Base-by-base conservation (phyloP, 2,888 invertebrate genomes). In the Sinelater perroti region DNA sequence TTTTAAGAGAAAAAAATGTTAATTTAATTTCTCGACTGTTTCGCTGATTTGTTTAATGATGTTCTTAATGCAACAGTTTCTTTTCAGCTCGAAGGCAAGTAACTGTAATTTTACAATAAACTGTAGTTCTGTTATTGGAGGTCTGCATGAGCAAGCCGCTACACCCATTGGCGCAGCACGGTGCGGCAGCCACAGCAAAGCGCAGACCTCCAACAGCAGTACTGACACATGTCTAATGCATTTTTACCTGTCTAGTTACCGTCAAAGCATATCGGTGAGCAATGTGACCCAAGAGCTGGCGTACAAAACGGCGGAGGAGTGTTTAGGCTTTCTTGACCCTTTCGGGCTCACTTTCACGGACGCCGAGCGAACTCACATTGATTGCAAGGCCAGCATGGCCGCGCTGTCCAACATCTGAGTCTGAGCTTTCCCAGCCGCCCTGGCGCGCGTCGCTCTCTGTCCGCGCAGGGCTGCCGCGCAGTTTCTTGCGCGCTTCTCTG, bases 241-340 rank as follows among this genome's bases (percentile, higher is more conserved):
- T 35, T 45, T 53, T 53, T 53, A 53, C 40, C 69, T 78, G 75
- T 78, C 77, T 90, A 95, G 96, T 87, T 96, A 93, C 86, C 95
- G 96, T 75, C 96, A 93, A 82, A 87, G 85, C 80, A 86, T 97
- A 83, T 88, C 91, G 73, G 86, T 95, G 82, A 87, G 88, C 79
- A 91, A 89, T 87, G 84, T 97, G 82, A 82, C 87, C 78, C 87
- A 88, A 80, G 90, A 92, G 83, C 85, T 97, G 86, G 93, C 91
- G 76, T 95, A 96, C 85, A 87, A 88, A 74, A 87, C 89, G 70
- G 82, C 81, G 77, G 88, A 89, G 79, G 91, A 93, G 80, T 93
- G 92, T 81, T 81, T 88, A 80, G 90, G 93, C 79, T 97, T 96
- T 87, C 85, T 97, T 78, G 85, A 85, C 78, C 88, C 89, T 74